These are phyloP conservation scores for Melanophora roralis DNA, from an alignment of 2,888 invertebrate species.

Conservation along the genomic window DNA sequence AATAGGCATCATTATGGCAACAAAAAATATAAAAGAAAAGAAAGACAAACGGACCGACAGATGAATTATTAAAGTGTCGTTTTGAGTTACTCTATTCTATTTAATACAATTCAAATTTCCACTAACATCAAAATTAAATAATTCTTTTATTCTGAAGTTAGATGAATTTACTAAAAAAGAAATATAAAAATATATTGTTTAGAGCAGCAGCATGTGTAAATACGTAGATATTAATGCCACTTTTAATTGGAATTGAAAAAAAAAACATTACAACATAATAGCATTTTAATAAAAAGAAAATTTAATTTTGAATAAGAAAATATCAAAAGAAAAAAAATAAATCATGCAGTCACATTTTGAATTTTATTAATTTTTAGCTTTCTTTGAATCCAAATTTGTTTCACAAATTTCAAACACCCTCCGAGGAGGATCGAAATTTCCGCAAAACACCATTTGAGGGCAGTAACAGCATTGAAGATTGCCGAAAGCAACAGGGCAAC, in stretches of 20 bases:
- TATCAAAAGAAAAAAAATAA: no score
- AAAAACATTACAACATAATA: not conserved
- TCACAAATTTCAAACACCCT: constrained; percentile 40
- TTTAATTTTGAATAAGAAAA: no score
- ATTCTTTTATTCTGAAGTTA: constrained; percentile 18
- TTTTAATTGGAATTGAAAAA: constrained; percentile 47
- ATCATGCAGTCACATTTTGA: not conserved
- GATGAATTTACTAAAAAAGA: constrained; percentile 27
- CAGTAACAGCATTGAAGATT: constrained; percentile 10
- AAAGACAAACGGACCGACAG: constrained; percentile 6
- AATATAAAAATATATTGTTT: constrained; percentile 43
- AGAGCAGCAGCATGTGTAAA: no score
- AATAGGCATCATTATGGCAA: not conserved
- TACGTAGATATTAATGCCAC: constrained; percentile 39
- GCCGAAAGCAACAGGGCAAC: constrained; percentile 7
- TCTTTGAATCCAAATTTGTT: constrained; percentile 52
- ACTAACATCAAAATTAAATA: constrained; percentile 39
- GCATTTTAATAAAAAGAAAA: no score
- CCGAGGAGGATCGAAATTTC: constrained; percentile 26
- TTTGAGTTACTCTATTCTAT: constrained; percentile 27
- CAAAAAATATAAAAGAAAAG: constrained; percentile 4
- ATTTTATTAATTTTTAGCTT: constrained; percentile 28
- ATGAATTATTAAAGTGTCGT: constrained; percentile 53
- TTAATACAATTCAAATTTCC: constrained; percentile 41
- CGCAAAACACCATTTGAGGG: constrained; percentile 34